Percentiles rank a stretch among this genome's conserved stretches.
Evolutionary conservation across 2,797 vertebrate genomes (phyloP).

Genomic region (Lemur catta): DNA sequence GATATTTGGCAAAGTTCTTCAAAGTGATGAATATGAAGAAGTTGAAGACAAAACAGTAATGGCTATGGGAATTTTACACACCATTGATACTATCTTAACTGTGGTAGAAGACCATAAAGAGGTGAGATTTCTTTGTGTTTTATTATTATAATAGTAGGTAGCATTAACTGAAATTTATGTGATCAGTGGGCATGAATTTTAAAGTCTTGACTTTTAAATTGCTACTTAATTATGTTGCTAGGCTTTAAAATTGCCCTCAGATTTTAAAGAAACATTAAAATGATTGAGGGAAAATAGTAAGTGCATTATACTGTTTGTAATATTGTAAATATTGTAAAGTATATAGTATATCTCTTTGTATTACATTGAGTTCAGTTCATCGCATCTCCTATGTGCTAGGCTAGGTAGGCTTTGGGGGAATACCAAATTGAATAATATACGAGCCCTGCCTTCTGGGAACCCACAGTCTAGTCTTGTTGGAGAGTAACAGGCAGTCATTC

Average conservation of each 20-base stretch:
- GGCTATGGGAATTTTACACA: constrained; percentile 96
- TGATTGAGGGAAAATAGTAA: neutral
- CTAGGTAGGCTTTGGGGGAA: neutral
- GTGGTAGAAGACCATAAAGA: constrained; percentile 98
- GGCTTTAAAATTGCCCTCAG: neutral
- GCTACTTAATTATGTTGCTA: neutral
- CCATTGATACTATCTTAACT: constrained; percentile 96
- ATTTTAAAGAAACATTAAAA: constrained; percentile 27
- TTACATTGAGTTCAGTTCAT: neutral
- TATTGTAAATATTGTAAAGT: neutral
- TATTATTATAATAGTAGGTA: neutral
- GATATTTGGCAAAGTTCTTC: constrained; percentile 96
- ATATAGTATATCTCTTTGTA: neutral
- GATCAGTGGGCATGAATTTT: neutral
- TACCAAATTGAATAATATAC: neutral
- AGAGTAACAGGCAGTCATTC: neutral
- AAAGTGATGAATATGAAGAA: constrained; percentile 97
- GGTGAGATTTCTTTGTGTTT: constrained; percentile 80
- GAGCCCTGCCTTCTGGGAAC: neutral
- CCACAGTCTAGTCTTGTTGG: neutral
- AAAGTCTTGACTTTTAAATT: constrained; percentile 1
- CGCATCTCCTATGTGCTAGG: neutral
- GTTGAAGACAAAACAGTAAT: constrained; percentile 97
- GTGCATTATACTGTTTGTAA: neutral
- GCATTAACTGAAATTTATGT: neutral